phyloP scores from a whole-genome alignment of 2,797 vertebrate genomes.

The Dicrostonyx torquatus region DNA sequence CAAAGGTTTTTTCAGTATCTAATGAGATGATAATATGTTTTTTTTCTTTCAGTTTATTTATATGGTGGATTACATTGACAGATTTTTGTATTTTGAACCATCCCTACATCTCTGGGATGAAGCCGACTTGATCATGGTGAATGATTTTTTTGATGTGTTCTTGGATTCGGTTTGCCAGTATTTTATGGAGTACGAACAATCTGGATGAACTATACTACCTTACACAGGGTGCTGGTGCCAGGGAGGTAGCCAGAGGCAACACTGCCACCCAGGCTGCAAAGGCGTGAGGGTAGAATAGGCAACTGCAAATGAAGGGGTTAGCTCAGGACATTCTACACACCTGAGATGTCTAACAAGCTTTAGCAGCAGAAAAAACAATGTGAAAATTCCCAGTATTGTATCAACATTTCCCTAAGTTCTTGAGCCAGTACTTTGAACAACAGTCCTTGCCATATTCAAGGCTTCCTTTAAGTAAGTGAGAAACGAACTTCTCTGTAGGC shows the following conservation, averaged over 20 bases:
- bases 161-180: too few species aligned
- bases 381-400: neutral
- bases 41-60: too few species aligned
- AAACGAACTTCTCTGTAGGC: neutral
- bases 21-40: too few species aligned
- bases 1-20: too few species aligned
- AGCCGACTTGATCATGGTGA: too few species aligned
- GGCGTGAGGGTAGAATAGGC: neutral
- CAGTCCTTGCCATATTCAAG: neutral
- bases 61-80: too few species aligned
- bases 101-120: too few species aligned
- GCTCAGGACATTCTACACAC: neutral
- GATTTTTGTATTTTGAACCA: too few species aligned
- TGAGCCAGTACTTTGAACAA: neutral
- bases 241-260: neutral
- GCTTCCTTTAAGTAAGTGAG: neutral
- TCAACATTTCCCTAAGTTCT: neutral
- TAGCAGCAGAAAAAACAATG: neutral
- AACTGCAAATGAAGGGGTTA: neutral
- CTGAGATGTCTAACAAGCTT: neutral
- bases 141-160: too few species aligned
- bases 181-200: too few species aligned
- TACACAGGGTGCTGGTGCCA: neutral
- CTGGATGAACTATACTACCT: neutral
- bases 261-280: neutral